phyloP scores from a whole-genome alignment of 2,113 vertebrate species.

The Mus spicilegus region DNA sequence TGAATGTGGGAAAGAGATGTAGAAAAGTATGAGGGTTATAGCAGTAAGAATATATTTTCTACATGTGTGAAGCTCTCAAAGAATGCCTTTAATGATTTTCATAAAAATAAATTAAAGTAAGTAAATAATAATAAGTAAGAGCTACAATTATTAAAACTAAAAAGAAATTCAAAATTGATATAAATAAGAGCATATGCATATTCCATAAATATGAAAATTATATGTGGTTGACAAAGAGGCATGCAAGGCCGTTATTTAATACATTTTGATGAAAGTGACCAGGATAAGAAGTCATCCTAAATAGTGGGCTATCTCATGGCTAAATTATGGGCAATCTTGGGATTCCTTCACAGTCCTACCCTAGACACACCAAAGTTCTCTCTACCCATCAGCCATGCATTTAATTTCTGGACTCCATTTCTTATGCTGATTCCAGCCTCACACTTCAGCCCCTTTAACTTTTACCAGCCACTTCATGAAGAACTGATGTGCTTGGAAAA shows the following conservation, averaged over 20 bases:
- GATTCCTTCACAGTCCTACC: background rate
- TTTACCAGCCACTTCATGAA: background rate
- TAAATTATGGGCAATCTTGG: background rate
- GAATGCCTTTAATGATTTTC: background rate
- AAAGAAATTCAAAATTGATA: background rate
- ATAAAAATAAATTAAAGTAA: background rate
- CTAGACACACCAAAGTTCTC: background rate
- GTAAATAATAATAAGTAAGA: background rate
- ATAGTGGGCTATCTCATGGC: background rate
- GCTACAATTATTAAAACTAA: constrained; percentile 11
- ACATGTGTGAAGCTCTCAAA: background rate
- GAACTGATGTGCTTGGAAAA: background rate
- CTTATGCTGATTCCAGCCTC: background rate
- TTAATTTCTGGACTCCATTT: background rate
- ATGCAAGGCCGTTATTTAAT: background rate
- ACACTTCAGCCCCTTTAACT: background rate
- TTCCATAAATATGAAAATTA: background rate
- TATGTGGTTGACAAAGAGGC: background rate
- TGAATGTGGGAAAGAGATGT: background rate
- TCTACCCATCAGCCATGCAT: background rate
- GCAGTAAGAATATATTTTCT: background rate
- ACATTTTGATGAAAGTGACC: background rate
- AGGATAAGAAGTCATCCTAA: background rate
- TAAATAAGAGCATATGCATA: constrained; percentile 9
- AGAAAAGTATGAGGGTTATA: too few species aligned